Conservation (phyloP, 2,113 vertebrate species). For the Strix uralensis region DNA sequence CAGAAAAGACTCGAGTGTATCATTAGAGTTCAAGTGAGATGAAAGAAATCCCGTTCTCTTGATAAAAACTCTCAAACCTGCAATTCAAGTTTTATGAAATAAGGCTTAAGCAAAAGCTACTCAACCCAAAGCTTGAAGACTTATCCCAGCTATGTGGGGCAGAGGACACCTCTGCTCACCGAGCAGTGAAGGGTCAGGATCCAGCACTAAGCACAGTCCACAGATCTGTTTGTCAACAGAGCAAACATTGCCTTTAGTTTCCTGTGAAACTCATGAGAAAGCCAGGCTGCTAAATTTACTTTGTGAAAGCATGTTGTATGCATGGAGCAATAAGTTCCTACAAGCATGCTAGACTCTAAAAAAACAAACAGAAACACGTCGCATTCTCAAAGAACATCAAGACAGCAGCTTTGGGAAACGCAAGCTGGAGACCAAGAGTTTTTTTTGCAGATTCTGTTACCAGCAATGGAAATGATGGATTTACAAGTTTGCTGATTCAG, state of each 20-base stretch:
- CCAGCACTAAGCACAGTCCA: background rate
- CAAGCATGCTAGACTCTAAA: background rate
- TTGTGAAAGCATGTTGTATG: background rate
- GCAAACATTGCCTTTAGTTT: background rate
- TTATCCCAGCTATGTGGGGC: background rate
- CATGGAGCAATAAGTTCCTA: background rate
- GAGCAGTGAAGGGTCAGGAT: background rate
- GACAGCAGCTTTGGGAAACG: background rate
- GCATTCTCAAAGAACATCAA: background rate
- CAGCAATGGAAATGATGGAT: background rate
- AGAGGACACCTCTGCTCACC: background rate
- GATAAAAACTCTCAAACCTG: background rate
- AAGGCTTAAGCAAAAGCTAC: conserved; percentile 15
- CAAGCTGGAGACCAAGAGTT: background rate
- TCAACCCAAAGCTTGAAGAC: background rate
- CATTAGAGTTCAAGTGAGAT: background rate
- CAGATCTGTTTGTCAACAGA: background rate
- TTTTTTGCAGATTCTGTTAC: background rate
- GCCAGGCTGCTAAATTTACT: background rate
- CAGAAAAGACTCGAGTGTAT: background rate
- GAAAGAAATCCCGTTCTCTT: background rate
- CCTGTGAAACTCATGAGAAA: background rate
- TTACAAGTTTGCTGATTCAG: background rate
- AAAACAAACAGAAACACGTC: accelerated
- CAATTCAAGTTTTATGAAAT: background rate